phyloP scores from a whole-genome alignment of 2,113 vertebrate genomes.

The Tychaedon coryphoeus region DNA sequence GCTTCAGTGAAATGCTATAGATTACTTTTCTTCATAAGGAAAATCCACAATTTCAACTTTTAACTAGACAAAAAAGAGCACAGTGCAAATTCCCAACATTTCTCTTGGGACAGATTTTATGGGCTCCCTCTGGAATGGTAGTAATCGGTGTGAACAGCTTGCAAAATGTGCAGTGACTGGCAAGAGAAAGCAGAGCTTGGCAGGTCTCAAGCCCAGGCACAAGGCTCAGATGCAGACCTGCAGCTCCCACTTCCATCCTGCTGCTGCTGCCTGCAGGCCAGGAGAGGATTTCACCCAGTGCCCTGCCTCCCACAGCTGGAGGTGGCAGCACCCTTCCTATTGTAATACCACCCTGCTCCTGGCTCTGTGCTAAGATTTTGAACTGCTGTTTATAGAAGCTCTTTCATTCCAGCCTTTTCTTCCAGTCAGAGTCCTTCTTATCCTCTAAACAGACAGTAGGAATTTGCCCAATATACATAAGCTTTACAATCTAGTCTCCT shows the following conservation, averaged over 20 bases:
- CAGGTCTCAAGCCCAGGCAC: background rate
- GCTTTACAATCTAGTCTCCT: background rate
- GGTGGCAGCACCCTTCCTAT: background rate
- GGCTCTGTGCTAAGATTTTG: background rate
- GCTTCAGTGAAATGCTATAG: background rate
- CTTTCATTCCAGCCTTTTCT: background rate
- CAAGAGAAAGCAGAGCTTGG: background rate
- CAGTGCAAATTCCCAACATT: background rate
- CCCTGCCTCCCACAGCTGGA: background rate
- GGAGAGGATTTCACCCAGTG: rapidly evolving
- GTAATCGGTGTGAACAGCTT: background rate
- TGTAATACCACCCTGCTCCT: background rate
- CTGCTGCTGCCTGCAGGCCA: rapidly evolving
- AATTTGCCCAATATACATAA: background rate
- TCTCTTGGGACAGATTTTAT: background rate
- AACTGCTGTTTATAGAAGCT: background rate
- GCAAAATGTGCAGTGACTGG: background rate
- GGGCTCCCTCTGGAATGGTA: background rate
- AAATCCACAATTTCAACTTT: background rate
- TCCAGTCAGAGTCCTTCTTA: background rate
- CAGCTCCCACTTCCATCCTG: background rate
- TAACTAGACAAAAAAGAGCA: background rate
- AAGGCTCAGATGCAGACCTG: background rate
- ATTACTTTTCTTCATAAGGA: background rate
- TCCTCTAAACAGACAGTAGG: background rate